A percentile compares a stretch with the other conserved stretches of the same genome.
Conservation (phyloP, 2,113 vertebrate species). For the Ramphastos sulfuratus region DNA sequence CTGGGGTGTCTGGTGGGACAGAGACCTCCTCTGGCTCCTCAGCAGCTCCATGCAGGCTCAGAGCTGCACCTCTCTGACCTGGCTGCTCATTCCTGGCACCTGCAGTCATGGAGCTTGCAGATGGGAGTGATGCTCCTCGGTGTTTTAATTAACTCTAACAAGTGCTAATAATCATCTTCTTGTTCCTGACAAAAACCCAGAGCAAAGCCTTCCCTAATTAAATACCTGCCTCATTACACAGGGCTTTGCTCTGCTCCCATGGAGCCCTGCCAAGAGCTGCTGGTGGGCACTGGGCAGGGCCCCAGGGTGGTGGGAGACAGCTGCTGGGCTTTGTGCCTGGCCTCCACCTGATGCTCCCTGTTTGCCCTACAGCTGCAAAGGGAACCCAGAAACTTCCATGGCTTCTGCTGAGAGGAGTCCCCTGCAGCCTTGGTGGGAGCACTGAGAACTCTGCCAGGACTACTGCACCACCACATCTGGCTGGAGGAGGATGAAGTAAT, state of each 20-base stretch:
- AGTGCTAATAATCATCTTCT: constrained; percentile 14
- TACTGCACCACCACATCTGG: too few relatives aligned
- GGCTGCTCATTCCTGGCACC: background rate
- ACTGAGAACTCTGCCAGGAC: background rate
- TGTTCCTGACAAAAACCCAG: background rate
- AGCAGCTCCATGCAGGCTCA: accelerated
- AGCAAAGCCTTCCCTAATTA: background rate
- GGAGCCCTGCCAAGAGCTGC: background rate
- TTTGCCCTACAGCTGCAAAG: background rate
- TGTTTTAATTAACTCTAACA: constrained; percentile 13
- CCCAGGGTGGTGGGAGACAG: accelerated
- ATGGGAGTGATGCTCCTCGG: background rate
- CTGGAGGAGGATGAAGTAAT: too few relatives aligned
- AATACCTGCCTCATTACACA: background rate
- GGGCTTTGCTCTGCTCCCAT: background rate
- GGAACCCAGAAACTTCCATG: accelerated
- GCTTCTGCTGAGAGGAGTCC: background rate
- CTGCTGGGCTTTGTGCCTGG: background rate
- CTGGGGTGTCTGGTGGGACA: background rate
- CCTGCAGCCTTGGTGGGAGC: background rate
- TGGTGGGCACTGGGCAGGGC: background rate
- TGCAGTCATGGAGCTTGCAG: background rate
- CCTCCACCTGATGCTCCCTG: too few relatives aligned
- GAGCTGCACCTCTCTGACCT: background rate
- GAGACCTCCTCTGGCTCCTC: accelerated